A percentile compares a stretch with the other conserved stretches of the same genome.
These are phyloP conservation scores for Crepidodera aurea DNA, from an alignment of 2,888 invertebrate genomes.

Conservation along the genomic window DNA sequence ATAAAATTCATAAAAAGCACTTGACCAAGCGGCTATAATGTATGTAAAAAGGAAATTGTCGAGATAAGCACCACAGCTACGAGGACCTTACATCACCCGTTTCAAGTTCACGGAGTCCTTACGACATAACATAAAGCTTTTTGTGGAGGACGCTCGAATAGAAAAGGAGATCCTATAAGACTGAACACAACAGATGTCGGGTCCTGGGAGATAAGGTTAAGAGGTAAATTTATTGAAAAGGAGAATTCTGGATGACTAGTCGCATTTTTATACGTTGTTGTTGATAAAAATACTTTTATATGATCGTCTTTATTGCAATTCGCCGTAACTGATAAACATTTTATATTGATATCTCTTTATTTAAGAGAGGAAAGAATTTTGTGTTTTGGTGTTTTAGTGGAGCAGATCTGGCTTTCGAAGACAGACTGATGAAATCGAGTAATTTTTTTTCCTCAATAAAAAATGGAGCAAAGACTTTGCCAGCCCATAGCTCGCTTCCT, in stretches of 20 bases:
- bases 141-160: slow-evolving; percentile 2
- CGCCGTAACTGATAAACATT: too few relatives aligned
- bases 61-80: slow-evolving; percentile 20
- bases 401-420: too few relatives aligned
- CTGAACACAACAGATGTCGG: slow-evolving; percentile 6
- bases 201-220: background rate
- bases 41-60: slow-evolving; percentile 27
- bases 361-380: too few relatives aligned
- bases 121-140: slow-evolving; percentile 13
- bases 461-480: too few relatives aligned
- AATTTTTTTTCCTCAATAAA: too few relatives aligned
- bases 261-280: too few relatives aligned
- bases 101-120: slow-evolving; percentile 16
- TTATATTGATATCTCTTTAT: too few relatives aligned
- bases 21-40: slow-evolving; percentile 25
- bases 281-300: too few relatives aligned
- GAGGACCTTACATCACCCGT: slow-evolving; percentile 17
- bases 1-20: slow-evolving; percentile 26
- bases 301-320: too few relatives aligned
- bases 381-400: too few relatives aligned
- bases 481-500: too few relatives aligned
- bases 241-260: background rate
- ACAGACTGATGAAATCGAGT: too few relatives aligned
- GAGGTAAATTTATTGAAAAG: background rate
- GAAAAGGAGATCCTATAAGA: background rate